Conservation (phyloP, 2,113 vertebrate genomes). For the Plecturocebus donacophilus region DNA sequence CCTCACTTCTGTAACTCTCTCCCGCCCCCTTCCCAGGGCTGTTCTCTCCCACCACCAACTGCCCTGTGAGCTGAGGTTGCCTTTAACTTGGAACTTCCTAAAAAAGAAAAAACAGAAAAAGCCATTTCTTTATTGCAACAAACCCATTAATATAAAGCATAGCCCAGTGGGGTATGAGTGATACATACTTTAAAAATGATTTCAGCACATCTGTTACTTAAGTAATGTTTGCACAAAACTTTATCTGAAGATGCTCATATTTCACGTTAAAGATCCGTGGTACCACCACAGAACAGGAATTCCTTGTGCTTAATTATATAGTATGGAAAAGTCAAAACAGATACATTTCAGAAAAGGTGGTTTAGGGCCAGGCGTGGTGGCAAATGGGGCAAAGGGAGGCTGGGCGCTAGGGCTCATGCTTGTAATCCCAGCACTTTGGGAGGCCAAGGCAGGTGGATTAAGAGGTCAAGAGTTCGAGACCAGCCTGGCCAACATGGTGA, state of each 20-base stretch:
- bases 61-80: not conserved
- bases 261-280: slow-evolving; percentile 20
- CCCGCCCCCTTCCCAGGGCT: not conserved
- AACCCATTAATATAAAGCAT: not conserved
- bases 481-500: no score
- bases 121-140: slow-evolving; percentile 40
- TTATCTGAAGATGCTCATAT: not conserved
- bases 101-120: slow-evolving; percentile 29
- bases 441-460: no score
- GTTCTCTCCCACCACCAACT: slow-evolving; percentile 50
- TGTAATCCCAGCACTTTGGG: no score
- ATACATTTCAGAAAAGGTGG: not conserved
- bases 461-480: no score
- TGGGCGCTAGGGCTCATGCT: no score
- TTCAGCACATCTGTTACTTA: not conserved
- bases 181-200: not conserved
- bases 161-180: not conserved
- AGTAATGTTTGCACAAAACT: not conserved
- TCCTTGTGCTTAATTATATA: not conserved
- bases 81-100: slow-evolving; percentile 49
- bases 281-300: not conserved
- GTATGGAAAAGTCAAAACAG: not conserved
- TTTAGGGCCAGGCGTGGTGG: no score
- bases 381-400: no score
- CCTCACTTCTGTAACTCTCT: not conserved